Evolutionary conservation across 2,888 invertebrate genomes (phyloP).

Genomic region (Andrena trimmerana): DNA sequence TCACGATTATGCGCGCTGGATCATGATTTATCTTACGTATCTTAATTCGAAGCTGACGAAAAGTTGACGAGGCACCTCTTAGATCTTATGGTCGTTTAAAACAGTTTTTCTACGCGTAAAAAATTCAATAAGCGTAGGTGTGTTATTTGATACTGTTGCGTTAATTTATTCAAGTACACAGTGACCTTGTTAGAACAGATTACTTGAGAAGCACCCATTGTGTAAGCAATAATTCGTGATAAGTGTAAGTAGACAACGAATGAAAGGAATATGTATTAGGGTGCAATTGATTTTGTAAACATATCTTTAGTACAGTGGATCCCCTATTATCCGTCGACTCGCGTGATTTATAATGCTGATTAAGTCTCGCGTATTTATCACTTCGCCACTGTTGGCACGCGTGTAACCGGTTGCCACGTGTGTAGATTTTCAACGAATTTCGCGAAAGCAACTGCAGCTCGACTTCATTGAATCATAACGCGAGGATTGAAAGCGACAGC

Average conservation of each 20-base stretch:
- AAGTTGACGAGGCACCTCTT: neutral
- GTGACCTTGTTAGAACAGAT: neutral
- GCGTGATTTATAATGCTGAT: slow-evolving; percentile 61
- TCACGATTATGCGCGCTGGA: slow-evolving; percentile 16
- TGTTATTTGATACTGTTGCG: no score
- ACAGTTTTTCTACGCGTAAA: no score
- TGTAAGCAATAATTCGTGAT: neutral
- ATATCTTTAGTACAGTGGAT: slow-evolving; percentile 25
- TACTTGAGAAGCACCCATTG: neutral
- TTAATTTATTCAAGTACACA: neutral
- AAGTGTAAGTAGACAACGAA: neutral
- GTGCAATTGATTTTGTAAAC: slow-evolving; percentile 18
- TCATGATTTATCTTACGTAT: slow-evolving; percentile 33
- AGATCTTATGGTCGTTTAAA: neutral
- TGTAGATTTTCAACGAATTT: slow-evolving; percentile 60
- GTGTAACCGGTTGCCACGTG: slow-evolving; percentile 58
- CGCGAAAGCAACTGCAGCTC: slow-evolving; percentile 44
- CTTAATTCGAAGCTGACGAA: slow-evolving; percentile 2
- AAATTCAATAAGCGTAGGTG: no score
- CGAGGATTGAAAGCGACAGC: slow-evolving; percentile 18
- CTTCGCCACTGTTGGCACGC: slow-evolving; percentile 58
- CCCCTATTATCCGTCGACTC: slow-evolving; percentile 33
- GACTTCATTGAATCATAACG: slow-evolving; percentile 40
- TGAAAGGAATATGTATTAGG: neutral
- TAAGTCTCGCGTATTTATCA: slow-evolving; percentile 60